Evolutionary conservation across 37 sponge, comb jelly and placozoan genomes (phyloP), one percentile per base, ranked within the genome.

Genomic region (Eunapius fragilis): DNA sequence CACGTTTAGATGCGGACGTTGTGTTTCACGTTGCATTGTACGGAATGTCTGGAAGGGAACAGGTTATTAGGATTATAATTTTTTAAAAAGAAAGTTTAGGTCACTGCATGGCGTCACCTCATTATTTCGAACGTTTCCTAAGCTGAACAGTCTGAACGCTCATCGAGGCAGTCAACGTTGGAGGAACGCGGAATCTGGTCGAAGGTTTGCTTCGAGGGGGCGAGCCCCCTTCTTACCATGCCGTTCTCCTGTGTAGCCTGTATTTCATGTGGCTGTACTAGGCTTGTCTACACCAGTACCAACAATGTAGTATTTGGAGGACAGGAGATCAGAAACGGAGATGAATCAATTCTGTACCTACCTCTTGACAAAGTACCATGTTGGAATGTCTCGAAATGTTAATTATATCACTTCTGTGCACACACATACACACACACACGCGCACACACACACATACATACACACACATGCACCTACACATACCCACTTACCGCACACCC

Each of bases 251-350:
- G n/a, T n/a, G 41, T 6, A 94, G 95, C 91, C 28, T 91, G 95
- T 78, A 41, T 83, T n/a, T 47, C 67, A 50, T 38, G 67, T 85
- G 82, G 83, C 34, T 89, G 84, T 2, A 47, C 19, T 3, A 27
- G 83, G 2, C 47, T 94, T 45, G 92, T 94, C 69, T 94, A 94
- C 72, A 94, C 95, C 0, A 94, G 95, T 68, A 94, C 95, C 14
- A 82, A 85, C 80, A 91, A 94, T 75, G 95, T 94, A 10, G 89
- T 94, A 1, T 94, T 94, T 81, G 84, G 89, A 27, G 95, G 95
- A 11, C 85, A 94, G 41, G 83, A 78, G 84, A 94, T 94, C 24
- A 72, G 25, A 34, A 84, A 94, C 69, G 95, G 92, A 75, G 88
- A 91, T 22, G 86, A 91, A 25, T 79, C 80, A 0, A 30, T 86